A percentile compares a stretch with the other conserved stretches of the same genome.
Evolutionary conservation across 2,797 vertebrate species (phyloP).

Genomic region (Dipus sagitta): DNA sequence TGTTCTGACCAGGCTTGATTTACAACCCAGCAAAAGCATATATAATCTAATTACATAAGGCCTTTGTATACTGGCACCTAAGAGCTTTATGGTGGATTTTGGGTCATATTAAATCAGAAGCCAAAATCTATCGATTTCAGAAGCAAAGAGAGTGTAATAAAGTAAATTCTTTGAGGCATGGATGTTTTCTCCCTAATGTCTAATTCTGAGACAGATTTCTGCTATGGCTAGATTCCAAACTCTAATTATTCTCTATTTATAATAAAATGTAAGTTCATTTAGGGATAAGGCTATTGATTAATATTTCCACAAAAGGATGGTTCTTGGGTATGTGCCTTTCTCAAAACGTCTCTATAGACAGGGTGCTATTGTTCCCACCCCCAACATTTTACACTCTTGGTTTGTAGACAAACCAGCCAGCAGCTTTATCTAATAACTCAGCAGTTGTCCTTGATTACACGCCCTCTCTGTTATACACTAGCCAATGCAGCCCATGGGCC

Average conservation of each 20-base stretch:
- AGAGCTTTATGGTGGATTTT: conserved; percentile 66
- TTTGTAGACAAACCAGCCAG: not conserved
- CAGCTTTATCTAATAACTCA: not conserved
- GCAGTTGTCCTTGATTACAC: not conserved
- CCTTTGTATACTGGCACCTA: conserved; percentile 54
- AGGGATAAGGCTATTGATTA: conserved; percentile 48
- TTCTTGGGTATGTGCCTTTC: conserved; percentile 36
- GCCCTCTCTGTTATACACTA: not conserved
- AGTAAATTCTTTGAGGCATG: not conserved
- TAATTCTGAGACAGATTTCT: conserved; percentile 62
- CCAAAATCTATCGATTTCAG: not conserved
- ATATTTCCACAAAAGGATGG: not conserved
- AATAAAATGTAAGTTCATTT: conserved; percentile 55
- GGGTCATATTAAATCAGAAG: conserved; percentile 54
- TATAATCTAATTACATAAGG: conserved; percentile 56
- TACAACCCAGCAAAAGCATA: conserved; percentile 48
- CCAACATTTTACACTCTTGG: not conserved
- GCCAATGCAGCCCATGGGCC: not conserved
- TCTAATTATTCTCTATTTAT: conserved; percentile 64
- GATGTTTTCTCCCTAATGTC: conserved; percentile 7
- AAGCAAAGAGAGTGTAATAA: conserved; percentile 60
- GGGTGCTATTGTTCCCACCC: not conserved
- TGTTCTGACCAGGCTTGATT: not conserved
- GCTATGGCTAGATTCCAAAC: conserved; percentile 14
- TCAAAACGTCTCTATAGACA: not conserved